A percentile compares a stretch with the other conserved stretches of the same genome.
These are phyloP conservation scores for Actinopyga echinites DNA, from an alignment of 53 echinoderm and acorn worm species.

Conservation along the genomic window DNA sequence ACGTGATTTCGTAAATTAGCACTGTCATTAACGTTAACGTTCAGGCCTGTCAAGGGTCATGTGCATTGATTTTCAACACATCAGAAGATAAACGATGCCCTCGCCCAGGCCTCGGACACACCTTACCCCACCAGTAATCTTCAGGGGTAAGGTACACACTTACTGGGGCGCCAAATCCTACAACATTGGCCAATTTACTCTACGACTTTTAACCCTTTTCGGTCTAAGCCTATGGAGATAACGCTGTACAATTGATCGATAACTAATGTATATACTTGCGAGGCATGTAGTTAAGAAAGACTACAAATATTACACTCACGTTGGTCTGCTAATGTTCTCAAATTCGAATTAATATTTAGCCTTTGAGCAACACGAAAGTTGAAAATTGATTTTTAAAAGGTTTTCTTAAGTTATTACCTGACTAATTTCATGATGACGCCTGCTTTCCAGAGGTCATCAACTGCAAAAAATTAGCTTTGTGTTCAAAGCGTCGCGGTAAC, in stretches of 20 bases:
- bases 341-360: background rate
- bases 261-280: background rate
- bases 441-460: conserved; percentile 46
- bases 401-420: conserved; percentile 44
- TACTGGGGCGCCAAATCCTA: no score
- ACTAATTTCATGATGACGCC: conserved; percentile 81
- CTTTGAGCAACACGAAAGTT: background rate
- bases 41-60: no score
- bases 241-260: conserved; percentile 14
- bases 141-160: background rate
- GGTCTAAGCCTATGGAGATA: no score
- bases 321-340: background rate
- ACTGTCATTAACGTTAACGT: no score
- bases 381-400: no score
- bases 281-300: background rate
- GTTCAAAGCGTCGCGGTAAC: conserved; percentile 35
- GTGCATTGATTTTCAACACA: no score
- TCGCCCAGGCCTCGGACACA: background rate
- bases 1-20: no score
- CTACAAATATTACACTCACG: background rate
- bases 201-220: no score
- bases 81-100: background rate
- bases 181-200: no score
- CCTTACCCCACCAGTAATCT: background rate
- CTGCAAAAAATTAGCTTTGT: conserved; percentile 26